These are phyloP conservation scores for Scolopax mira DNA, from an alignment of 2,113 vertebrate species.

Conservation along the genomic window DNA sequence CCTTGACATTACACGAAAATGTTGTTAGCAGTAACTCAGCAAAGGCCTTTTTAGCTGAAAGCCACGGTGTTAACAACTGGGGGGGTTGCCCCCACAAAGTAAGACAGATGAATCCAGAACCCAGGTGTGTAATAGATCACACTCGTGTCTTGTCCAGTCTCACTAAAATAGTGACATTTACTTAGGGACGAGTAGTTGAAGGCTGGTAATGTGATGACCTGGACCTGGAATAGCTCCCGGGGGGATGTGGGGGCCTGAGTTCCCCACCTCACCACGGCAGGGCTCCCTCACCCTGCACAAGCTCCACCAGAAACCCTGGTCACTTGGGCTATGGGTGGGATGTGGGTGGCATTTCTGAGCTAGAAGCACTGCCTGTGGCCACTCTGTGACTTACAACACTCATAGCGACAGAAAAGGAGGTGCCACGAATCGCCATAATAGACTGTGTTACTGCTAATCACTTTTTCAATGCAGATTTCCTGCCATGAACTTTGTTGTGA, in stretches of 20 bases:
- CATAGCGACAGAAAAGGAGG: background rate
- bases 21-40: background rate
- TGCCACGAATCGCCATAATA: background rate
- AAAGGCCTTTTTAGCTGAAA: background rate
- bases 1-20: background rate
- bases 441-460: background rate
- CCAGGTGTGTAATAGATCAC: background rate
- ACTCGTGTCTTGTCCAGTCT: background rate
- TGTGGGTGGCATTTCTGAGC: background rate
- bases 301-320: background rate
- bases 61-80: background rate
- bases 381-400: background rate
- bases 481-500: background rate
- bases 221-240: background rate
- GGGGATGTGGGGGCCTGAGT: background rate
- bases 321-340: background rate
- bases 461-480: background rate
- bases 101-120: background rate
- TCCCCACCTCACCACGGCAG: background rate
- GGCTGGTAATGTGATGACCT: background rate
- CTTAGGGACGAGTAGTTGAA: background rate
- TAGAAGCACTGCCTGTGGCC: background rate
- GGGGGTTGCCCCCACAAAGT: background rate
- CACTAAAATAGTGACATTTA: background rate
- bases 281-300: background rate